Evolutionary conservation across 2,888 invertebrate species (phyloP), one percentile per base, ranked within the genome.

Genomic region (Neoascia interrupta): DNA sequence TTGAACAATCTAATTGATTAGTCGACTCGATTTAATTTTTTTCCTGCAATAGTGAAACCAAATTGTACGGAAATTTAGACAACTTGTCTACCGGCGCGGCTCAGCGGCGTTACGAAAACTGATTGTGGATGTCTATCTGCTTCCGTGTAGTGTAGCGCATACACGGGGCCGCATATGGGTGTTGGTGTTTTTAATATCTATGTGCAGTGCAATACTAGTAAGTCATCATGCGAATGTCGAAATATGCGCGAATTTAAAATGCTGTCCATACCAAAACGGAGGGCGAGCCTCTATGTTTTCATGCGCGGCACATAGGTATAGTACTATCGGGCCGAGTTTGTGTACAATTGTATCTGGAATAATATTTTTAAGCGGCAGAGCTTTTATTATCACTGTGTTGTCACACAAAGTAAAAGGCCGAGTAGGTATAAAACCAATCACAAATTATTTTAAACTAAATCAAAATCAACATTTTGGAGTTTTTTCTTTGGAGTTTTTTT

Each of bases 181-280:
- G 15, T 64, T 56, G 39, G 60, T 66, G 45, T 26, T 4, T n/a
- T n/a, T n/a, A n/a, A n/a, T n/a, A n/a, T n/a, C 13, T 68, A 76
- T 64, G 54, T 74, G 73, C 70, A 64, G 68, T 64, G 58, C 39
- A 69, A 13, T 73, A 68, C 66, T 79, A 66, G 72, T 73, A 79
- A 73, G 68, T 79, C 66, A 79, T 61, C 49, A 54, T 45, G 63
- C 63, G 31, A 68, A 79, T 68, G 72, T 73, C 66, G 73, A 79
- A 73, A 73, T n/a, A n/a, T 79, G 79, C 79, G 79, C 79, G 72
- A 79, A 68, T 73, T 68, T 73, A 68, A 37, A 76, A 75, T 58
- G 43, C 56, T 63, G 21, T 31, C 56, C 56, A 64, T 63, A 66
- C 64, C 53, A 76, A 76, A 66, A 53, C 58, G 15, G 79, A 79